A percentile compares a stretch with the other conserved stretches of the same genome.
Conservation (phyloP, 2,888 invertebrate genomes). For the Drosophila cognata region DNA sequence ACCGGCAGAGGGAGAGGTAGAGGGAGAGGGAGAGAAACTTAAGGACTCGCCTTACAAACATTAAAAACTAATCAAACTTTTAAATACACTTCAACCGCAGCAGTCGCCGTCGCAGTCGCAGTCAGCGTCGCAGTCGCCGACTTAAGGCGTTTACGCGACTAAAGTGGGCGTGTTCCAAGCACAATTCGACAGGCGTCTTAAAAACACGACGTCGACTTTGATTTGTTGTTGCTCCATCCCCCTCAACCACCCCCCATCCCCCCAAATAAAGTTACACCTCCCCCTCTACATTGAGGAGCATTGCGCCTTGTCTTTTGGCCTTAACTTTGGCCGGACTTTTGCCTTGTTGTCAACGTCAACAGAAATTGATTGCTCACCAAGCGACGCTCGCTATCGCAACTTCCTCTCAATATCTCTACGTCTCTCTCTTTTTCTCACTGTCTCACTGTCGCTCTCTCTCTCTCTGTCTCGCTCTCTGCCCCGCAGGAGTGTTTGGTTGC, state of each 20-base stretch:
- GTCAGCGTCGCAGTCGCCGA: conserved; percentile 3
- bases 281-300: conserved; percentile 2
- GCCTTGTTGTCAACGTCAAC: conserved; percentile 80
- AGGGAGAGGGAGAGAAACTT: conserved; percentile 17
- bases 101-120: conserved; percentile 8
- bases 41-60: conserved; percentile 66
- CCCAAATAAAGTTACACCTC: neutral
- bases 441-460: neutral
- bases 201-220: conserved; percentile 72
- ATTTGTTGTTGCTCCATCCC: conserved; percentile 62
- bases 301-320: conserved; percentile 54
- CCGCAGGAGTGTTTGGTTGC: conserved; percentile 60
- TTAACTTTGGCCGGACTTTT: conserved; percentile 79
- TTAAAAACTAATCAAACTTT: conserved; percentile 81
- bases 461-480: neutral
- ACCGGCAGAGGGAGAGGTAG: neutral
- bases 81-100: conserved; percentile 82
- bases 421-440: neutral
- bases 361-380: conserved; percentile 79
- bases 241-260: neutral
- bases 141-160: conserved; percentile 69
- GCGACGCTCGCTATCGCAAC: conserved; percentile 34
- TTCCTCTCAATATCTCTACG: neutral
- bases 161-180: conserved; percentile 40
- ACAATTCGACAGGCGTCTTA: conserved; percentile 79